Base-by-base conservation (phyloP, 2,888 invertebrate genomes). In the Athrips mouffetella region DNA sequence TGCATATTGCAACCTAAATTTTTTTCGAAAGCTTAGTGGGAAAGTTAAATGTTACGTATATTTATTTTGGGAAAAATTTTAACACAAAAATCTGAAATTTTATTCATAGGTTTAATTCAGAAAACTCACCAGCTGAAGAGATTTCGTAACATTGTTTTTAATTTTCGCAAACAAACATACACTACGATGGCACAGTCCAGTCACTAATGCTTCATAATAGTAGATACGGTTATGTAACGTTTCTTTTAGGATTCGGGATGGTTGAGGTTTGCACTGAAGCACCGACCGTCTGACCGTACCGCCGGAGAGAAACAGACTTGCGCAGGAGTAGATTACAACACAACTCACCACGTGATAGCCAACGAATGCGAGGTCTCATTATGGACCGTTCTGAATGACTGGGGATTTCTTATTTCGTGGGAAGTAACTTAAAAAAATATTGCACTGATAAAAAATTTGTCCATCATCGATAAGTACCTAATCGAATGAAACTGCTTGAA, bases 281-380 rank as follows among this genome's bases (percentile, higher is more conserved):
- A 45, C 31, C 31, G 31, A 20, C 41, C 41, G 41, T 15, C 33
- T 45, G 27, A 20, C 29, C 8, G 13, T 13, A 33, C 13, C 15
- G 45, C 7, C 23, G 21, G 1, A 27, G 11, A 31, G 20, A 45
- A 21, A 45, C 45, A 45, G 10, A 20, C 4, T 7, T 18, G 37
- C 18, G 20, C 18, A 4, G 16, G 33, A 21, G 20, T 4, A 20
- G 6, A 13, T 31, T 21, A 2, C 33, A 25, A 45, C 7, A 30
- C 44, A 15, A 21, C 20, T 2, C 3, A 21, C 21, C 44, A 48
- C 48, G 48, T 48, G 48, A 42, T 44, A 33, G 42, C 33, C 42
- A 25, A 48, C 48, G 11, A 7, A 48, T 37, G n/a, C 20, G 48
- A 49, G 49, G 49, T 49, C 45, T 44, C 30, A 33, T 31, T 48